Evolutionary conservation across 2,113 vertebrate species (phyloP), one percentile per base, ranked within the genome.

Genomic region (Otolemur garnettii): DNA sequence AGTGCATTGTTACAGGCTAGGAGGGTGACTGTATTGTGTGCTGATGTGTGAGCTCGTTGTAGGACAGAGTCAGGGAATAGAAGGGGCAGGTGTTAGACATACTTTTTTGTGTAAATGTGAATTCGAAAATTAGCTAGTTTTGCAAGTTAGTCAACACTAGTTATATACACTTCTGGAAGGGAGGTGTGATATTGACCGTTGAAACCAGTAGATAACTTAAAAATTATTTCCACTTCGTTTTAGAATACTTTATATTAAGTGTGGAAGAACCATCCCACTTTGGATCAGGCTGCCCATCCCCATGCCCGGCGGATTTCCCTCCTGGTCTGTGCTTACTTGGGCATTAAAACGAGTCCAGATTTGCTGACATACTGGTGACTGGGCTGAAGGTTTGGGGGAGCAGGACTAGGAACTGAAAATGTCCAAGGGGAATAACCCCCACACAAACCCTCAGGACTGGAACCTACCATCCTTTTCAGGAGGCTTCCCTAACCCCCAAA

Each of bases 101-200:
- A 18, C 35, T 53, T 79, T 18, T 96, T 72, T 30, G 64, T 77
- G 45, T 59, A 85, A 45, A 68, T 0, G 2, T 85, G 45, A 42
- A 68, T 92, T 92, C 8, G 11, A 75, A 95, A 86, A 94, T 77
- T 5, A 77, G 59, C 19, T 55, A 53, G 33, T 85, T 96, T 72
- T 33, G 22, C 42, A 78, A n/a, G 21, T 62, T 75, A 55, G 59
- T 59, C 72, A 50, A 5, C 18, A 90, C 45, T 35, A 21, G 18
- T 80, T 72, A n/a, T 64, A 69, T 9, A 2, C 13, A 55, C 55
- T 59, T 96, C 55, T 50, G 33, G 17, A 92, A 94, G 26, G 60
- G 30, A 86, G 87, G 26, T 28, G 15, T 33, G 33, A 33, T 57
- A 26, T 13, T 30, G 30, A 26, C 68, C 24, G 33, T 12, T 24